Base-by-base conservation (phyloP, 2,113 vertebrate species). In the Gobio gobio region DNA sequence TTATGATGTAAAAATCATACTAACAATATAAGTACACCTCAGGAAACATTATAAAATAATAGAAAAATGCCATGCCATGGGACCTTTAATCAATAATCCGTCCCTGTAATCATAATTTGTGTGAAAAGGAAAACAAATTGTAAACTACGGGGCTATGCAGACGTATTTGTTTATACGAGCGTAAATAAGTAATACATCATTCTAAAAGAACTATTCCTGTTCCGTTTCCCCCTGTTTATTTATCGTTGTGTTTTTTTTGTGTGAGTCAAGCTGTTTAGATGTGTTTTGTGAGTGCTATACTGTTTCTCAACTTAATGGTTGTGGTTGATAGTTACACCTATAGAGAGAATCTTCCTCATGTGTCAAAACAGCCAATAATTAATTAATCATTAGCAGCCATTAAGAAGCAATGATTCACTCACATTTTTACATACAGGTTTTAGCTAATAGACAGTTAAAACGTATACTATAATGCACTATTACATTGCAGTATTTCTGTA, bases 401-500 rank as follows among this genome's bases (percentile, higher is more conserved):
- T 54, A 68, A 22, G 24, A 68, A 78, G 64, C 33, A 78, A 70
- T 68, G 74, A 22, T 56, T 13, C 51, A 16, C 47, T 68, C 1
- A 29, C 22, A 78, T 24, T 61, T 47, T 47, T 47, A 24, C 56
- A 22, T 58, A 16, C 18, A 78, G 33, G n/a, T 61, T 78, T n/a
- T 74, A 74, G 43, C 13, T 24, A 26, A 24, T 49, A 49, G 12
- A 26, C 26, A 66, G 26, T 8, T 8, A 33, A 16, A 64, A 13
- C 2, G 2, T 16, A 47, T 73, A 14, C 14, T 45, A 24, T 20
- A 29, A 76, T 56, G 74, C n/a, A 54, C 2, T 13, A 59, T 29
- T 33, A 78, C 49, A 40, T 76, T 76, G 56, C 45, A 24, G 9
- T 82, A n/a, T 74, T 8, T 77, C 22, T 89, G 93, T 93, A 86